phyloP scores from a whole-genome alignment of 2,113 vertebrate species.

The Candoia aspera region DNA sequence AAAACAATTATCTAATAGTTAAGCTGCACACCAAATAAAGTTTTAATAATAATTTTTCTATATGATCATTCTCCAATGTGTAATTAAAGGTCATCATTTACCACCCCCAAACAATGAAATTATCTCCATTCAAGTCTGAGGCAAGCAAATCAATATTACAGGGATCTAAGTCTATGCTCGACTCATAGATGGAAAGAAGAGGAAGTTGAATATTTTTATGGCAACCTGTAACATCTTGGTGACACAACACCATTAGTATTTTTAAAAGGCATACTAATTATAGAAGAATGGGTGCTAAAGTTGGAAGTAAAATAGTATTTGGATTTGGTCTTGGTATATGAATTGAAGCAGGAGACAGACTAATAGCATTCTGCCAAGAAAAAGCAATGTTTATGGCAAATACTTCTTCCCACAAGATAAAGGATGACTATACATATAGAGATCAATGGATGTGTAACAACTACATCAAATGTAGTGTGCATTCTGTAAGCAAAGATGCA shows the following conservation, averaged over 20 bases:
- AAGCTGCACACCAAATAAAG: background rate
- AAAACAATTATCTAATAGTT: background rate
- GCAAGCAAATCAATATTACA: background rate
- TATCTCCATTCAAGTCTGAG: background rate
- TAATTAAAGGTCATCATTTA: background rate
- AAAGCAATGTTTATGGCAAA: background rate
- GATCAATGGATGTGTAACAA: background rate
- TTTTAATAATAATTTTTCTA: background rate
- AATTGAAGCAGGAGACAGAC: background rate
- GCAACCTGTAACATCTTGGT: background rate
- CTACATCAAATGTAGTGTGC: background rate
- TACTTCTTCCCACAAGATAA: background rate
- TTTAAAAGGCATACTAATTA: background rate
- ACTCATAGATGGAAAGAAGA: background rate
- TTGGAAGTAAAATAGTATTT: background rate
- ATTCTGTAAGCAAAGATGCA: background rate
- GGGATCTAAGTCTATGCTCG: background rate
- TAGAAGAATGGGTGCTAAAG: background rate
- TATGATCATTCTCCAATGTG: background rate
- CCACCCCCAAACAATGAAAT: background rate
- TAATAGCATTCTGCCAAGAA: background rate
- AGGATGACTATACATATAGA: background rate
- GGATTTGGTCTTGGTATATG: background rate
- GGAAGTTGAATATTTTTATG: background rate
- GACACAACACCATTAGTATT: background rate